These are phyloP conservation scores for Tetrax tetrax DNA, from an alignment of 2,113 vertebrate genomes.

Conservation along the genomic window DNA sequence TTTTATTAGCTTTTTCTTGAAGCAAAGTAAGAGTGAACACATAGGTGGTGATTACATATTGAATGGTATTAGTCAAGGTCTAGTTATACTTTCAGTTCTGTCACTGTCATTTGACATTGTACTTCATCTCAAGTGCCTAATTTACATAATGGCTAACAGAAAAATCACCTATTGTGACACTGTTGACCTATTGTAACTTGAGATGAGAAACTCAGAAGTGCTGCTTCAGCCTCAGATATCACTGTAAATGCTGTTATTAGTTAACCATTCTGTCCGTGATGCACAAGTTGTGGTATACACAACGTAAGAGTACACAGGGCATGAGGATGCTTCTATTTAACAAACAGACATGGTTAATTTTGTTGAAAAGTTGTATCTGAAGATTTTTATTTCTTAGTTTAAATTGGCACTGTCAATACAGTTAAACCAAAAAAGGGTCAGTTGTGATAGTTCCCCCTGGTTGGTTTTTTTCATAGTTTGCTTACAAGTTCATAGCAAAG, in stretches of 20 bases:
- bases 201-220: not conserved
- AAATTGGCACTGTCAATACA: not conserved
- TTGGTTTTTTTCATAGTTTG: not conserved
- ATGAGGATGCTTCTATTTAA: not conserved
- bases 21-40: not conserved
- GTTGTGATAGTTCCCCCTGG: not conserved
- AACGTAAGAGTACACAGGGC: not conserved
- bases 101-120: not conserved
- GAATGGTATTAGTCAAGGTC: not conserved
- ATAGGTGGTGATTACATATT: not conserved
- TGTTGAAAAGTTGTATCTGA: not conserved
- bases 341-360: not conserved
- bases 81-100: not conserved
- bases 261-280: not conserved
- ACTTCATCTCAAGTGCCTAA: not conserved
- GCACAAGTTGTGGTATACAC: not conserved
- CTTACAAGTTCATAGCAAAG: not conserved
- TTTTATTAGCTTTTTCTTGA: not conserved
- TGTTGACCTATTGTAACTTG: not conserved
- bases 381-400: not conserved
- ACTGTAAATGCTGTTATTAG: not conserved
- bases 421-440: not conserved
- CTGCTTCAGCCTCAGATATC: not conserved
- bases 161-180: not conserved
- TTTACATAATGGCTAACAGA: not conserved